These are phyloP conservation scores for Dynastes grantii DNA, from an alignment of 2,888 invertebrate species.

Conservation along the genomic window DNA sequence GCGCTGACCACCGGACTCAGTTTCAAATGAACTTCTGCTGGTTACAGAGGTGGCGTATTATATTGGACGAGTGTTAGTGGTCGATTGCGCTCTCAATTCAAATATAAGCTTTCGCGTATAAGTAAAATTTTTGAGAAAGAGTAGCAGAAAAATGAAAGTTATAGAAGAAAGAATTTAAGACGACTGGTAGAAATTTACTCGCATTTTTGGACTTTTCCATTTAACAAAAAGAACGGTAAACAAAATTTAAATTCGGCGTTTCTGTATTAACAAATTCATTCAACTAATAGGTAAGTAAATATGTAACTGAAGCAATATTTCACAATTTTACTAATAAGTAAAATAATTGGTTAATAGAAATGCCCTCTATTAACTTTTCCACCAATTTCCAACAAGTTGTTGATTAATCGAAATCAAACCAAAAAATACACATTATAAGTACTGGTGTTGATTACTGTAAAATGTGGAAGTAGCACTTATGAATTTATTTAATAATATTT, in stretches of 20 bases:
- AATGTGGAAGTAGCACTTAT: too few relatives aligned
- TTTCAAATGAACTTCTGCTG: constrained; percentile 21
- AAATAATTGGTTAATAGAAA: too few relatives aligned
- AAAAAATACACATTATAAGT: too few relatives aligned
- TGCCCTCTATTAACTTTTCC: too few relatives aligned
- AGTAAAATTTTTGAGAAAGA: background rate
- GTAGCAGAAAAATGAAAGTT: background rate
- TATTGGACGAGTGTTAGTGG: constrained; percentile 1
- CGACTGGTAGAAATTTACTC: background rate
- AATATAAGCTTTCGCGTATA: background rate
- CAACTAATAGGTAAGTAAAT: background rate
- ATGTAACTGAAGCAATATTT: too few relatives aligned
- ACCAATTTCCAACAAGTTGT: too few relatives aligned
- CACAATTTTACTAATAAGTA: too few relatives aligned
- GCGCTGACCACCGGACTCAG: constrained; percentile 39
- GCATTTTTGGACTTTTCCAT: too few relatives aligned
- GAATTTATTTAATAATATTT: too few relatives aligned
- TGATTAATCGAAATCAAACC: too few relatives aligned
- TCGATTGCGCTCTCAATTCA: background rate
- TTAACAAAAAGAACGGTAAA: background rate
- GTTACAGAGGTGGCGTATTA: constrained; percentile 9
- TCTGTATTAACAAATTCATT: background rate
- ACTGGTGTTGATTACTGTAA: too few relatives aligned
- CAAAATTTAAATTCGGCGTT: background rate
- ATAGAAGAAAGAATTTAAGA: background rate